Evolutionary conservation across 1,140 invertebrate species (phyloP).

Genomic region (Paracyclopina nana): DNA sequence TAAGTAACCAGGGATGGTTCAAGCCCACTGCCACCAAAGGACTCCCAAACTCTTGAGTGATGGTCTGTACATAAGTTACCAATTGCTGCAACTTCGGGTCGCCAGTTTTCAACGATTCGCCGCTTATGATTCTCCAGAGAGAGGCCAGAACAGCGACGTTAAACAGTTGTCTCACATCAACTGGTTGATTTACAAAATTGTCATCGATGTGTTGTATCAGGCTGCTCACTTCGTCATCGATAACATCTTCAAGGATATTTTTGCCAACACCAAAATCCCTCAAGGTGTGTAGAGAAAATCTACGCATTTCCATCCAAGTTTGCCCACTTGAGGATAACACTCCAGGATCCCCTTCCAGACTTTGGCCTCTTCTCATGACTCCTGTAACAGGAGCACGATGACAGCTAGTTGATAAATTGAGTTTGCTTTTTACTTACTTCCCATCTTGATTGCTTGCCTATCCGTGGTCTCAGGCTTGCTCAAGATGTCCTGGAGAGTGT

Average conservation of each 20-base stretch:
- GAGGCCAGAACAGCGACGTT: background rate
- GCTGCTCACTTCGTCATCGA: slow-evolving; percentile 23
- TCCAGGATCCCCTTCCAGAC: too few species aligned
- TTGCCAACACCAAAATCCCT: slow-evolving; percentile 27
- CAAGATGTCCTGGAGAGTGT: background rate
- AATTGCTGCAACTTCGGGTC: too few species aligned
- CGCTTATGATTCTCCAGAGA: slow-evolving; percentile 9
- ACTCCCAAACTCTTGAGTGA: too few species aligned
- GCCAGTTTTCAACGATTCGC: background rate
- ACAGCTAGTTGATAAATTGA: too few species aligned
- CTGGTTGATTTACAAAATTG: background rate
- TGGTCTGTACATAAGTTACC: too few species aligned
- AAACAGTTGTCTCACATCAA: slow-evolving; percentile 2
- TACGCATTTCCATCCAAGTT: slow-evolving; percentile 25
- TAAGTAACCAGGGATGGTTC: too few species aligned
- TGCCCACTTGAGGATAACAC: slow-evolving; percentile 20
- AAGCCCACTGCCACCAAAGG: too few species aligned
- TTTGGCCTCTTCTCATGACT: too few species aligned
- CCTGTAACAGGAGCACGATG: too few species aligned
- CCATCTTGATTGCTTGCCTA: too few species aligned
- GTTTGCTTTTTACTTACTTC: too few species aligned
- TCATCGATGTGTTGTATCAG: slow-evolving; percentile 17
- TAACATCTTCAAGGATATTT: slow-evolving; percentile 24
- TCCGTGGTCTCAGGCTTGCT: background rate
- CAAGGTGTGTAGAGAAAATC: slow-evolving; percentile 24